Conservation (phyloP, 2,888 invertebrate genomes). For the Rhagonycha fulva region DNA sequence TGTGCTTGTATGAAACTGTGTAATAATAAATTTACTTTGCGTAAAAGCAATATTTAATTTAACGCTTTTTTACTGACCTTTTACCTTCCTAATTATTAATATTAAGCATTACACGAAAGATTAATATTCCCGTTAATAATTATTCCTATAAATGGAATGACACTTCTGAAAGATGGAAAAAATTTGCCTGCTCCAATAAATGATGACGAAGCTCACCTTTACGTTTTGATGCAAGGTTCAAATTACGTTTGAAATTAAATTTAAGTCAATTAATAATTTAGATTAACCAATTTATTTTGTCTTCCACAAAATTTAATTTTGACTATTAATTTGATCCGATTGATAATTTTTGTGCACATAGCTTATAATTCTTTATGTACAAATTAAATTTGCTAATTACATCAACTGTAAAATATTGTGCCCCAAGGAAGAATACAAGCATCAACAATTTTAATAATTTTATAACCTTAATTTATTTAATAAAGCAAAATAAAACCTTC, state of each 20-base stretch:
- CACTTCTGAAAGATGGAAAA: background rate
- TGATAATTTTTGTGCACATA: background rate
- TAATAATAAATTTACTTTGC: no score
- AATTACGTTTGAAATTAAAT: background rate
- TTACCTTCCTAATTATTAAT: background rate
- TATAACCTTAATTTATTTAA: no score
- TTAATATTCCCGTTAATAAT: background rate
- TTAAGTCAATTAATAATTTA: background rate
- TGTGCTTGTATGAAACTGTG: no score
- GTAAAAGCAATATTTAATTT: no score
- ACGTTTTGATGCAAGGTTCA: background rate
- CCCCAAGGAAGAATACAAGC: background rate
- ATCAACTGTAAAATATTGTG: background rate
- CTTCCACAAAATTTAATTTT: background rate
- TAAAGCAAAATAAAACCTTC: background rate
- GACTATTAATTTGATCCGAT: background rate
- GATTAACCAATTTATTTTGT: background rate
- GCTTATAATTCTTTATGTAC: background rate
- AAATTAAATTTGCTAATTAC: background rate
- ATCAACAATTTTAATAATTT: background rate
- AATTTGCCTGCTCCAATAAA: background rate
- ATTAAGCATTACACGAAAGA: background rate
- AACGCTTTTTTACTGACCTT: background rate
- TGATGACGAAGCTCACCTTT: background rate
- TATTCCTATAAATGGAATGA: background rate